phyloP scores from a whole-genome alignment of 2,888 invertebrate genomes.

The Tipula vernalis region DNA sequence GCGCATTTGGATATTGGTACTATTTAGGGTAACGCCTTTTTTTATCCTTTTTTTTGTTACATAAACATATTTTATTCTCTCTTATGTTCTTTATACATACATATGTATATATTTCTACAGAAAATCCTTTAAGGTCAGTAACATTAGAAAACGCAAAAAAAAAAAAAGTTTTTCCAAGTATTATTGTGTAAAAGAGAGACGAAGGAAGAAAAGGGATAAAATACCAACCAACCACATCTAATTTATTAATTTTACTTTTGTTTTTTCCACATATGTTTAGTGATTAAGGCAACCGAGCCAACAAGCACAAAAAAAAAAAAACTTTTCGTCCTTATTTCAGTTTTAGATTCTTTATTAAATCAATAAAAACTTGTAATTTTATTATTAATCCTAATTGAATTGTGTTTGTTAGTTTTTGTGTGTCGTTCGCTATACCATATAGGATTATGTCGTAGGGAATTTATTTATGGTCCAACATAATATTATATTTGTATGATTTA shows the following conservation, averaged over 20 bases:
- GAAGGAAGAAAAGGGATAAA: background rate
- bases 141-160: background rate
- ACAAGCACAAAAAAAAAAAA: background rate
- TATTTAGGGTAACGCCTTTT: background rate
- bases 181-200: background rate
- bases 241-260: background rate
- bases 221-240: background rate
- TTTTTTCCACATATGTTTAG: background rate
- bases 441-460: background rate
- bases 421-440: background rate
- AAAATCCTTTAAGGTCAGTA: conserved; percentile 4
- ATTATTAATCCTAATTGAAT: conserved; percentile 4
- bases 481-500: background rate
- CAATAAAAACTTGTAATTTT: conserved; percentile 4
- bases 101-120: no score
- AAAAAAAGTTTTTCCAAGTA: background rate
- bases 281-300: background rate
- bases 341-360: background rate
- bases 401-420: background rate
- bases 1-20: background rate
- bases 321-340: background rate
- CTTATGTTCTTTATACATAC: background rate
- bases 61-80: background rate
- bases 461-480: background rate
- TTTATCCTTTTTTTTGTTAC: background rate